These are phyloP conservation scores for Scotopteryx bipunctaria DNA, from an alignment of 2,888 invertebrate species.

Conservation along the genomic window DNA sequence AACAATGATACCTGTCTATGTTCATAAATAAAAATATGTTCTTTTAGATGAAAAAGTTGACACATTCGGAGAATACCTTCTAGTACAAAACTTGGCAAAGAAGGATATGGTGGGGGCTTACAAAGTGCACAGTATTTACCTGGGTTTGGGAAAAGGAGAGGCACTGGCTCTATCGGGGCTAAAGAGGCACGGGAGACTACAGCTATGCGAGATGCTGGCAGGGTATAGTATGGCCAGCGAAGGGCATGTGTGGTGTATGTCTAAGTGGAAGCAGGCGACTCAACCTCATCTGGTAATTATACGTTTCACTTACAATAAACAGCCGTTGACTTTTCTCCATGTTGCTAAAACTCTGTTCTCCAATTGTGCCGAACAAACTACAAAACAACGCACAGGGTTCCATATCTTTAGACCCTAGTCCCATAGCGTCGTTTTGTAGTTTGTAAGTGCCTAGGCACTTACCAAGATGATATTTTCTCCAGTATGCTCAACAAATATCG, in stretches of 20 bases:
- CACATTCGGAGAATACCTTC: constrained; percentile 61
- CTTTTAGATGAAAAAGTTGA: constrained; percentile 44
- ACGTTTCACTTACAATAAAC: too few species aligned
- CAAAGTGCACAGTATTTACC: constrained; percentile 47
- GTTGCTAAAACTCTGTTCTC: too few species aligned
- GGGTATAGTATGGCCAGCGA: constrained; percentile 53
- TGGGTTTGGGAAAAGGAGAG: constrained; percentile 64
- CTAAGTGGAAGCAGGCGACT: constrained; percentile 50
- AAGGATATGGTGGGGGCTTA: constrained; percentile 42
- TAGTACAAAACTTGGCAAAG: constrained; percentile 50
- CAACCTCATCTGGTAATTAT: constrained; percentile 51
- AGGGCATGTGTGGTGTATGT: constrained; percentile 57
- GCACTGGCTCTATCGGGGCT: constrained; percentile 62
- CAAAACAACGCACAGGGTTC: too few species aligned
- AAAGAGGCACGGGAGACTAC: constrained; percentile 54
- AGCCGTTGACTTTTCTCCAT: too few species aligned
- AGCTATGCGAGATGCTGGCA: constrained; percentile 57
- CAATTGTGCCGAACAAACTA: too few species aligned
- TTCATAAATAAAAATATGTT: not conserved
- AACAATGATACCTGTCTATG: too few species aligned
- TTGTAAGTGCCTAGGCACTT: not conserved
- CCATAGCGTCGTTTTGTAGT: too few species aligned
- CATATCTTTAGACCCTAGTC: too few species aligned
- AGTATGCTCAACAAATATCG: constrained; percentile 62
- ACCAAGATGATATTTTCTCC: constrained; percentile 11